A percentile compares a stretch with the other conserved stretches of the same genome.
Evolutionary conservation across 2,113 vertebrate species (phyloP).

Genomic region (Sminthopsis crassicaudata): DNA sequence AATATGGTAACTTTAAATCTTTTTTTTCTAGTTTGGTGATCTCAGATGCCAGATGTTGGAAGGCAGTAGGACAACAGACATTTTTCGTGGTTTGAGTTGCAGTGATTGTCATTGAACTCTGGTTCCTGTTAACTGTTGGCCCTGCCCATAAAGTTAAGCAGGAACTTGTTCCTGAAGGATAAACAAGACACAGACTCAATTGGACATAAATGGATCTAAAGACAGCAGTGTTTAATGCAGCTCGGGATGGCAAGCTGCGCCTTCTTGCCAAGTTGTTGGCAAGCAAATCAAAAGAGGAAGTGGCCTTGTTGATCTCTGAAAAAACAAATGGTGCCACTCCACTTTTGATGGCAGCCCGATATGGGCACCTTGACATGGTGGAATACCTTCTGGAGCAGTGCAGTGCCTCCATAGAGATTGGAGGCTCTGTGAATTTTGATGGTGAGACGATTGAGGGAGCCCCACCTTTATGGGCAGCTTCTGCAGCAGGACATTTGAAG

Average conservation of each 20-base stretch:
- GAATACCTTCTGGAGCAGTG: slow-evolving; percentile 97
- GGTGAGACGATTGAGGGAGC: slow-evolving; percentile 98
- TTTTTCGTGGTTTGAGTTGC: slow-evolving; percentile 62
- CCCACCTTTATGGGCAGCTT: slow-evolving; percentile 96
- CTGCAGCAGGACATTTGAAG: slow-evolving; percentile 95
- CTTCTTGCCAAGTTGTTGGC: slow-evolving; percentile 96
- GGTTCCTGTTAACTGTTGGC: slow-evolving; percentile 54
- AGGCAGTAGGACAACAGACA: slow-evolving; percentile 11
- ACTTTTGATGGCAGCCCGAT: slow-evolving; percentile 95
- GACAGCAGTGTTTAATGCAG: slow-evolving; percentile 98
- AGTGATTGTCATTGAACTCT: slow-evolving; percentile 44
- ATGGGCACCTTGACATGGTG: slow-evolving; percentile 98
- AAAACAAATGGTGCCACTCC: slow-evolving; percentile 97
- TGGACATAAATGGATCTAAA: slow-evolving; percentile 94
- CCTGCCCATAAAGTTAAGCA: slow-evolving; percentile 54
- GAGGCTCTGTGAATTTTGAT: slow-evolving; percentile 97
- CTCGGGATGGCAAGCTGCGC: slow-evolving; percentile 96
- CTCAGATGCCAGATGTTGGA: slow-evolving; percentile 55
- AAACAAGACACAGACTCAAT: slow-evolving; percentile 68
- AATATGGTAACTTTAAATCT: slow-evolving; percentile 20
- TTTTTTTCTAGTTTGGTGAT: slow-evolving; percentile 62
- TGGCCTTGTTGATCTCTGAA: slow-evolving; percentile 92
- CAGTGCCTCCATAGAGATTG: slow-evolving; percentile 93
- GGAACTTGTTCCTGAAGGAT: slow-evolving; percentile 53
- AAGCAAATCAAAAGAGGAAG: slow-evolving; percentile 94